These are phyloP conservation scores for Diceros bicornis DNA, from an alignment of 2,797 vertebrate genomes.

Conservation along the genomic window DNA sequence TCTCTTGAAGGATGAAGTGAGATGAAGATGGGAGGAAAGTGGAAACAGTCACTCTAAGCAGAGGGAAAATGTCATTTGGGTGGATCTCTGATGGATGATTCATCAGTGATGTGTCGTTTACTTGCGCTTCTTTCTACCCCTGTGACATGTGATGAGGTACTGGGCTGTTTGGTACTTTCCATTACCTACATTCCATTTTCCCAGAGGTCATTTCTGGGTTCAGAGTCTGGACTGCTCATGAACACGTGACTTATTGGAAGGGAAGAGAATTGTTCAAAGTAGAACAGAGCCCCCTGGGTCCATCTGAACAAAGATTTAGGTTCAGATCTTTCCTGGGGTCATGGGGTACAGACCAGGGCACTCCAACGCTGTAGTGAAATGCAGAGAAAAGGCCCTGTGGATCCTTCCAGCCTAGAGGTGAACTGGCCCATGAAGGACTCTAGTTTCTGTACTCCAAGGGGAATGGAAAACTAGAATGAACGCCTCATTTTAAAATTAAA, in stretches of 20 bases:
- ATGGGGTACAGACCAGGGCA: not conserved
- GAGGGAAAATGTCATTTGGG: not conserved
- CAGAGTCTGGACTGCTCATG: not conserved
- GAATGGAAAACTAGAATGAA: not conserved
- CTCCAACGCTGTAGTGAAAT: not conserved
- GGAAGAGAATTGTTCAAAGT: not conserved
- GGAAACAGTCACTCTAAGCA: not conserved
- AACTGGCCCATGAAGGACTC: not conserved
- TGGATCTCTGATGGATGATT: not conserved
- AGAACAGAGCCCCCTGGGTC: not conserved
- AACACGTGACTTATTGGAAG: not conserved
- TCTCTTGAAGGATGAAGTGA: not conserved
- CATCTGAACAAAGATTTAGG: not conserved
- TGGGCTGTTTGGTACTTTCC: not conserved
- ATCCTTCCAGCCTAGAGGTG: not conserved
- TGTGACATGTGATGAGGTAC: slow-evolving; percentile 23
- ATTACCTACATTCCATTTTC: not conserved
- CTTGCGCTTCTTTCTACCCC: not conserved
- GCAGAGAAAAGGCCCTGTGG: not conserved
- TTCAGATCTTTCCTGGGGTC: not conserved
- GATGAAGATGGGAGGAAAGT: not conserved
- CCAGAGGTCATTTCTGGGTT: slow-evolving; percentile 25
- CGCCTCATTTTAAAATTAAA: slow-evolving; percentile 2
- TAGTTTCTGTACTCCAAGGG: not conserved
- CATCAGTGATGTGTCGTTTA: not conserved